Base-by-base conservation (phyloP, 2,797 vertebrate genomes). In the Neomorphus geoffroyi region DNA sequence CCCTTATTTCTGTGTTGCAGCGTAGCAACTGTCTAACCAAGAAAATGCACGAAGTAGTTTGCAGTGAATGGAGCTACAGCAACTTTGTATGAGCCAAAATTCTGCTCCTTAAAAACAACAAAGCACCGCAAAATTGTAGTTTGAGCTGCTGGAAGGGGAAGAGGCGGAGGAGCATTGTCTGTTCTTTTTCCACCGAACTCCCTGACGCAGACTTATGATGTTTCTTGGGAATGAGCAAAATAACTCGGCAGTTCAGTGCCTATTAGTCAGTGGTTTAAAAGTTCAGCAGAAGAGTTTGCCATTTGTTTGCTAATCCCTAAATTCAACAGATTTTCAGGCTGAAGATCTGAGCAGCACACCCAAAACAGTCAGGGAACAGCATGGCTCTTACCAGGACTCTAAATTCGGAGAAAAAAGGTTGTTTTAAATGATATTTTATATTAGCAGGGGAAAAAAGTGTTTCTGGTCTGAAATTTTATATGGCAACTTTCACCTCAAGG, bases 401-500 rank as follows among this genome's bases (percentile, higher is more conserved):
- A 81, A 94, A 85, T 93, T 33, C 43, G 71, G 80, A 88, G 57
- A 64, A 22, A 75, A 88, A 91, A 94, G 74, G 35, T 84, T 80
- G 48, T 96, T 94, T 96, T 72, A 89, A 83, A 87, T 33, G 56
- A 17, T 93, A 88, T 94, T 95, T 94, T 88, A 33, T 80, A 88
- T 95, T 96, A 84, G 57, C 74, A 90, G 84, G 90, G 90, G 57
- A 39, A 95, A 94, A 57, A 72, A 92, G 19, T 66, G 74, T 95
- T 95, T 90, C 83, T 96, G 74, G 71, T 84, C 80, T 93, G 94
- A 94, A 94, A 93, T 90, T 94, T 93, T 94, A 92, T 88, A 87
- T 32, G 71, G 92, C 86, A 96, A 93, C 95, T 96, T 96, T 96
- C 86, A 92, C 92, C 91, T 96, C 80, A 89, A 88, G 75, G n/a